Conservation (phyloP, 2,797 vertebrate genomes). For the Nasua narica region DNA sequence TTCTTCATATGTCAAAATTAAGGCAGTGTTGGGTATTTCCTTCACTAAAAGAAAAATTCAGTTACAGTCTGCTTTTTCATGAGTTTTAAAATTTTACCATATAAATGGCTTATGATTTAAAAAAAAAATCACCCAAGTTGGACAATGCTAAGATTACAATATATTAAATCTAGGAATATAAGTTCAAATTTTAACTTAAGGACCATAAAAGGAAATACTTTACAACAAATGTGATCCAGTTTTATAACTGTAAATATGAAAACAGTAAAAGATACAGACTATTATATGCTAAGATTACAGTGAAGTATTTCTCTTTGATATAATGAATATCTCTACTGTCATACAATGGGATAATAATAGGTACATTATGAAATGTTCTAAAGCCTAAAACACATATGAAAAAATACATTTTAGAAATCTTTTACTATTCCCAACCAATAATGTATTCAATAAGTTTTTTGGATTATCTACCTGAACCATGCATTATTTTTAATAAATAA, state of each 20-base stretch:
- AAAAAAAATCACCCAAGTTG: background rate
- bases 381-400: constrained; percentile 32
- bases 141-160: background rate
- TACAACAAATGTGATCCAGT: background rate
- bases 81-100: constrained; percentile 8
- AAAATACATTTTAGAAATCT: constrained; percentile 8
- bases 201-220: background rate
- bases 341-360: constrained; percentile 9
- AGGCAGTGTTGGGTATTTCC: background rate
- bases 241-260: constrained; percentile 24
- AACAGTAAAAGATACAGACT: background rate
- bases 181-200: constrained; percentile 37
- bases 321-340: background rate
- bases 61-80: constrained; percentile 10
- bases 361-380: constrained; percentile 10
- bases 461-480: constrained; percentile 14
- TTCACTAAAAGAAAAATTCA: constrained; percentile 40
- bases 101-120: background rate
- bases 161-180: background rate
- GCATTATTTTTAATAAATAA: constrained; percentile 40
- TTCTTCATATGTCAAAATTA: constrained; percentile 33
- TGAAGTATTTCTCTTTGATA: constrained; percentile 33
- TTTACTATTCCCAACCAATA: constrained; percentile 12
- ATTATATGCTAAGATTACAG: constrained; percentile 25
- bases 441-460: background rate